These are phyloP conservation scores for Dioctria linearis DNA, from an alignment of 2,888 invertebrate species.

Conservation along the genomic window DNA sequence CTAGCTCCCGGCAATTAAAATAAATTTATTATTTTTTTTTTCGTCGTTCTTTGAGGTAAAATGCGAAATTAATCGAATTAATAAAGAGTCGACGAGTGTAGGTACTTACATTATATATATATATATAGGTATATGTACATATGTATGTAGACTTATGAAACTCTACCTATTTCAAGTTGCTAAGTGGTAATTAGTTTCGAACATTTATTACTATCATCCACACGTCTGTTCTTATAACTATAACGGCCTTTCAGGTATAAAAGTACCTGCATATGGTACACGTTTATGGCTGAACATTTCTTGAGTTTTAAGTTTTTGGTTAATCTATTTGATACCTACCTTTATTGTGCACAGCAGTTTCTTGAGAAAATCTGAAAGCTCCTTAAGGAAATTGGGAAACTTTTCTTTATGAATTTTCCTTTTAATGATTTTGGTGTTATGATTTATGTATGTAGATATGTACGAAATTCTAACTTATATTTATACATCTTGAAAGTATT, in stretches of 20 bases:
- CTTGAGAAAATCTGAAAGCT: neutral
- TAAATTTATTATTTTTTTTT: neutral
- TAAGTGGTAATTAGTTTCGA: slow-evolving; percentile 38
- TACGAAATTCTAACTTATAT: too few species aligned
- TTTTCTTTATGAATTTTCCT: neutral
- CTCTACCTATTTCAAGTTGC: slow-evolving; percentile 14
- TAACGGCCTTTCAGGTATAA: neutral
- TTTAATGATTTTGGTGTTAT: slow-evolving; percentile 1
- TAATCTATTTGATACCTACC: neutral
- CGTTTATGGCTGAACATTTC: slow-evolving; percentile 1
- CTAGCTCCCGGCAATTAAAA: slow-evolving; percentile 61
- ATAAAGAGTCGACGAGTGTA: neutral
- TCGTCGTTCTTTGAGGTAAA: slow-evolving; percentile 23
- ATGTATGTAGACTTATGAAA: neutral
- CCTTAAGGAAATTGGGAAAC: slow-evolving; percentile 2
- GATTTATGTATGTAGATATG: neutral
- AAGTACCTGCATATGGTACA: neutral
- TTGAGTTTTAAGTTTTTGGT: slow-evolving; percentile 3
- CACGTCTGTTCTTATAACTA: neutral
- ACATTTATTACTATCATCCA: slow-evolving; percentile 9
- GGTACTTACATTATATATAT: too few species aligned
- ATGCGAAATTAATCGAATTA: slow-evolving; percentile 41
- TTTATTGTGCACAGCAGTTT: neutral
- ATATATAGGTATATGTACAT: too few species aligned
- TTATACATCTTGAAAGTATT: too few species aligned